phyloP scores from a whole-genome alignment of 2,113 vertebrate species.

The Bos indicus region DNA sequence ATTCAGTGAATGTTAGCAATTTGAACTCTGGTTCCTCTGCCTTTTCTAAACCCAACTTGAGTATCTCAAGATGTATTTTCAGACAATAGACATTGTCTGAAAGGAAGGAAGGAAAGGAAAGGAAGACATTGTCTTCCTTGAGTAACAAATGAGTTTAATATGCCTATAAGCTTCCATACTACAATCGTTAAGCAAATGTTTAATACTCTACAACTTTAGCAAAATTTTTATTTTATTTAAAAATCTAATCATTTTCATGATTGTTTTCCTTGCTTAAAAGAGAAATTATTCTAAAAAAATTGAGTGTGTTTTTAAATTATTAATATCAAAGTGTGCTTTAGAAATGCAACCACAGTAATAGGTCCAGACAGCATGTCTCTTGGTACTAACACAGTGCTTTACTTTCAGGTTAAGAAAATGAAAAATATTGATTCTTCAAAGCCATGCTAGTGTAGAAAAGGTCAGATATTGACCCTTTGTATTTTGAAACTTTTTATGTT shows the following conservation, averaged over 20 bases:
- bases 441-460: neutral
- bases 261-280: constrained; percentile 27
- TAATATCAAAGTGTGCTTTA: constrained; percentile 34
- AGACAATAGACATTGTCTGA: neutral
- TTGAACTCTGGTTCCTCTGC: neutral
- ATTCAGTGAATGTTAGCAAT: neutral
- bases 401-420: constrained; percentile 59
- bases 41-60: neutral
- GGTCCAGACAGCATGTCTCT: neutral
- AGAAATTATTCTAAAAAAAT: neutral
- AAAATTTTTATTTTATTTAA: neutral
- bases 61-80: neutral
- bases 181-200: neutral
- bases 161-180: neutral
- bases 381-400: constrained; percentile 14
- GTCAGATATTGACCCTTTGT: constrained; percentile 34
- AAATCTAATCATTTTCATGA: neutral
- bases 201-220: neutral
- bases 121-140: neutral
- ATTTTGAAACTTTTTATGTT: neutral
- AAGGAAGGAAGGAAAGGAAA: too few relatives aligned
- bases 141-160: neutral
- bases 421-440: constrained; percentile 73
- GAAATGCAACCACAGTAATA: constrained; percentile 42
- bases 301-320: constrained; percentile 47